Base-by-base conservation (phyloP, 2,797 vertebrate genomes). In the Lagodon rhomboides region DNA sequence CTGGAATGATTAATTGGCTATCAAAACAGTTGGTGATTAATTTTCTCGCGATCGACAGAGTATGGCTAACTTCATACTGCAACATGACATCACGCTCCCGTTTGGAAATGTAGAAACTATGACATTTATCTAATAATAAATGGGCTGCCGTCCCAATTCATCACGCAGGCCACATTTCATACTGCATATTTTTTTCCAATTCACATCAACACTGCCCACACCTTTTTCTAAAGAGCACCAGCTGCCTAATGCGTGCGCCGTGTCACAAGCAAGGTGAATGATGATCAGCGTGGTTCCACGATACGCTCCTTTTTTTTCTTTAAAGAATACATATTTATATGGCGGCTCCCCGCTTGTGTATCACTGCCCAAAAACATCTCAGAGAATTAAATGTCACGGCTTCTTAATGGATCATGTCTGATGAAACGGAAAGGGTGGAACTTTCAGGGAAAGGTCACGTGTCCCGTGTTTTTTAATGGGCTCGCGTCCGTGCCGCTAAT, bases 391-490 rank as follows among this genome's bases (percentile, higher is more conserved):
- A 80, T 60, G 75, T 73, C 80, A 53, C 34, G 68, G 80, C 59
- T 69, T 73, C 79, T 85, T 89, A 87, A 90, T 90, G 88, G 86
- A 73, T 90, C 75, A 78, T 71, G 43, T 86, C 75, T 83, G 76
- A 84, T 79, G 75, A 89, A 87, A 84, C 34, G 59, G 70, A 86
- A 86, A 16, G 72, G 54, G 50, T 64, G 76, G 63, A 85, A 79
- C 74, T 85, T 50, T 86, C 68, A 71, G 71, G 51, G 80, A 89
- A 89, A 79, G 78, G 82, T 80, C 68, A 77, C 25, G 13, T 79
- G 73, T 75, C 27, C 54, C 20, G 0, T 79, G 87, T 34, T 34
- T 34, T 51, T 85, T 81, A 86, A 88, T 81, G 78, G 73, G 77
- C 65, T 68, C 34, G 47, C 1, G 23, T 62, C 46, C 82, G 30